Evolutionary conservation across 2,113 vertebrate genomes (phyloP).

Genomic region (Fregata magnificens): DNA sequence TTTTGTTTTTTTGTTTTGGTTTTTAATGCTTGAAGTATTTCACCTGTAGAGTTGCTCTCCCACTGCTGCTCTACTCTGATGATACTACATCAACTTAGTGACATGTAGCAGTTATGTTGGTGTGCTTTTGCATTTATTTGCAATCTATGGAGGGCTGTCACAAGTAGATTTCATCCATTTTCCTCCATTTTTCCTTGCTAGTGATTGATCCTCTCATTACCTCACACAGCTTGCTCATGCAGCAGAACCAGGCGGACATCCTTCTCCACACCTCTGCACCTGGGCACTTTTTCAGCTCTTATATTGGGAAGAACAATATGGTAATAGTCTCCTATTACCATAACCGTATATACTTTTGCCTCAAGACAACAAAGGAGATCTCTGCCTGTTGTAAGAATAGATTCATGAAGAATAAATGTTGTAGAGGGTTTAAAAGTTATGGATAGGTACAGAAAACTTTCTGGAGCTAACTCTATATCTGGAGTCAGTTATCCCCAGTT

Average conservation of each 20-base stretch:
- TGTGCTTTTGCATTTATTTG: not conserved
- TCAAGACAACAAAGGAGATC: not conserved
- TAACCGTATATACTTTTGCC: not conserved
- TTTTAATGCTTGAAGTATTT: not conserved
- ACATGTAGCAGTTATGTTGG: not conserved
- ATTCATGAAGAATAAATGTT: not conserved
- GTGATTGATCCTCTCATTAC: not conserved
- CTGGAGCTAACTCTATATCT: not conserved
- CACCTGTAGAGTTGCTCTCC: not conserved
- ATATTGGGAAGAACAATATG: not conserved
- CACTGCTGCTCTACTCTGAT: not conserved
- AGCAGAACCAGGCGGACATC: not conserved
- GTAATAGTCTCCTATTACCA: too few relatives aligned
- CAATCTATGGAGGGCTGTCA: not conserved
- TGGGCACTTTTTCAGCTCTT: not conserved
- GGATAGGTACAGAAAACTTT: not conserved
- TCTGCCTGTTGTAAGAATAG: not conserved
- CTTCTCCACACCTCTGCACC: not conserved
- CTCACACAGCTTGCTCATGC: not conserved
- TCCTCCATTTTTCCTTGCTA: not conserved
- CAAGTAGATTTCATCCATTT: not conserved
- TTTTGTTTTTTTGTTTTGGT: not conserved
- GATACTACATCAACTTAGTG: not conserved
- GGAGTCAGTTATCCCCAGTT: not conserved
- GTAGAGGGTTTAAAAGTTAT: not conserved